Percentiles rank a stretch among this genome's conserved stretches.
These are phyloP conservation scores for Danaus chrysippus DNA, from an alignment of 2,888 invertebrate genomes.

Conservation along the genomic window DNA sequence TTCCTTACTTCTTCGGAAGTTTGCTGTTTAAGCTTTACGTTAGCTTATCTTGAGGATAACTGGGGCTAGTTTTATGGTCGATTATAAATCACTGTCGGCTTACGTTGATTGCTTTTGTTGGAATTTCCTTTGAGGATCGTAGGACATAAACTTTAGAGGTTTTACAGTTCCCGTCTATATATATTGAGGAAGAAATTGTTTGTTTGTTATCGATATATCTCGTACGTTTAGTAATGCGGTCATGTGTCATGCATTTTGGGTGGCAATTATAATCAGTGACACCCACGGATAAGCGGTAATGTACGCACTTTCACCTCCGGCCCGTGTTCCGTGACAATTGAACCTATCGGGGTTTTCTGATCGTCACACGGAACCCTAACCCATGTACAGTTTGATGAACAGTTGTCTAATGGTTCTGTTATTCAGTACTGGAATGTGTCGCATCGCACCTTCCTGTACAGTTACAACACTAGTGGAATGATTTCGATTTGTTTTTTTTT, in stretches of 20 bases:
- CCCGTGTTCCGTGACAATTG: conserved; percentile 53
- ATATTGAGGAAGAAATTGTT: too few species aligned
- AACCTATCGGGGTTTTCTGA: conserved; percentile 37
- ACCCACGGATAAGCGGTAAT: conserved; percentile 42
- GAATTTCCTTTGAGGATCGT: neutral
- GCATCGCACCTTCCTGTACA: too few species aligned
- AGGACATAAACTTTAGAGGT: too few species aligned
- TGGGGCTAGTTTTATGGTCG: conserved; percentile 29
- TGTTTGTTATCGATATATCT: too few species aligned
- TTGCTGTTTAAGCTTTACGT: neutral
- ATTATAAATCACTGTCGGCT: conserved; percentile 39
- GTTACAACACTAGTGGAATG: too few species aligned
- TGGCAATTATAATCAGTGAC: conserved; percentile 48
- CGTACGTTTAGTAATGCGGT: too few species aligned
- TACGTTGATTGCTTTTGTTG: conserved; percentile 30
- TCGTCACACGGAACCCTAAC: conserved; percentile 25
- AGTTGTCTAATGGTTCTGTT: neutral
- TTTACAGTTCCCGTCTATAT: too few species aligned
- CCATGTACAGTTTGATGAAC: conserved; percentile 9
- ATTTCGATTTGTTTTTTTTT: too few species aligned
- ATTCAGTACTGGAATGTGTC: too few species aligned
- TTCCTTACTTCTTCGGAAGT: neutral
- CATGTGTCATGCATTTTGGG: too few species aligned
- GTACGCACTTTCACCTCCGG: conserved; percentile 66
- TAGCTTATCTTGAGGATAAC: conserved; percentile 26